Evolutionary conservation across 2,888 invertebrate genomes (phyloP), one percentile per base, ranked within the genome.

Genomic region (Tyria jacobaeae): DNA sequence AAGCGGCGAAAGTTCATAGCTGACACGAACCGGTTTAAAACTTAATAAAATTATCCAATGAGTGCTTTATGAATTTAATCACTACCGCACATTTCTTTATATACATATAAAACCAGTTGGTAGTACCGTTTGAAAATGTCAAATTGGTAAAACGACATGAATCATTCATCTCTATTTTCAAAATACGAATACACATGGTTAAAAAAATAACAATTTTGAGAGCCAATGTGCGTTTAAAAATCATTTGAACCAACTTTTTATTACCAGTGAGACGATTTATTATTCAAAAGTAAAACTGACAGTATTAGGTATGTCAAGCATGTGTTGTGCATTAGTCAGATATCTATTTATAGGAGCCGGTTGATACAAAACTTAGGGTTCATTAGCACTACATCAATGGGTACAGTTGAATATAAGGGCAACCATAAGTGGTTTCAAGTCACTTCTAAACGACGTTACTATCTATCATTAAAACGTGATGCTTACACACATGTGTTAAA

Each of bases 1-100:
- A 89, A 91, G 89, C 81, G 88, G 92, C 82, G 92, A 92, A 92
- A 92, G 92, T 89, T 62, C 72, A 75, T 77, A 78, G 78, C 79
- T 76, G 74, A 81, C 81, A 81, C 74, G 75, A 83, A 89, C 89
- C 88, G 89, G 88, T 89, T 86, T 31, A 79, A 80, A 72, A 82
- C 79, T 84, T 83, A 83, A 78, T 84, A 82, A n/a, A n/a, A 83
- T 84, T 82, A 82, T 83, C 78, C 81, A 79, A 66, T 57, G 54
- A 57, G 70, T 81, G 34, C 34, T 55, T 55, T 31, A 44, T n/a
- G 4, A 35, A 80, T 58, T 69, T 71, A 80, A 80, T 78, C 77
- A 68, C 64, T 58, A 64, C 57, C 31, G 60, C 34, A 17, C 1
- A 55, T 58, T 58, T 66, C 57, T 48, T 54, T 52, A 57, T 37